Evolutionary conservation across 2,113 vertebrate species (phyloP).

Genomic region (Aegithalos caudatus): DNA sequence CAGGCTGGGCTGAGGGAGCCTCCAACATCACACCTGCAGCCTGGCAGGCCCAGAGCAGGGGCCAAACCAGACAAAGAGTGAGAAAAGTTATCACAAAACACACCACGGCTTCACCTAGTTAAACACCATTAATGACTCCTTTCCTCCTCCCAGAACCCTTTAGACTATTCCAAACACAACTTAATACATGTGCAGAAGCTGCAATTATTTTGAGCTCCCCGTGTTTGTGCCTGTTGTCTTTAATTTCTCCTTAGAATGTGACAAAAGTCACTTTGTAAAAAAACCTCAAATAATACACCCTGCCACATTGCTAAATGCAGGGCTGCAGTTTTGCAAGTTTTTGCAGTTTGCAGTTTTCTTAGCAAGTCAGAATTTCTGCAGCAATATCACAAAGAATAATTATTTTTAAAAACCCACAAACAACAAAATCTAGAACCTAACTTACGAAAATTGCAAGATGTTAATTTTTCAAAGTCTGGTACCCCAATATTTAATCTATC

Average conservation of each 20-base stretch:
- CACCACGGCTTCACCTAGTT: accelerated
- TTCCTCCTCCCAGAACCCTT: neutral
- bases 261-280: neutral
- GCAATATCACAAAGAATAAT: neutral
- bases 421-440: neutral
- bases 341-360: too few species aligned
- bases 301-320: neutral
- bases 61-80: neutral
- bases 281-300: neutral
- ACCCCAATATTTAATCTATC: neutral
- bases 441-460: neutral
- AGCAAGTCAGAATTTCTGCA: neutral
- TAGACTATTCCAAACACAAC: neutral
- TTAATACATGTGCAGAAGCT: neutral
- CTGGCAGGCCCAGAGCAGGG: conserved; percentile 58
- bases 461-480: neutral
- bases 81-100: neutral
- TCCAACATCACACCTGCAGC: conserved; percentile 86
- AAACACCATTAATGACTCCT: accelerated
- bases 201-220: neutral
- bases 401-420: neutral
- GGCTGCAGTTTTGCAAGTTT: neutral
- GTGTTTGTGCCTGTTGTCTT: neutral
- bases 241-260: neutral
- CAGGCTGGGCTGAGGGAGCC: conserved; percentile 77